Evolutionary conservation across 2,797 vertebrate species (phyloP), one percentile per base, ranked within the genome.

Genomic region (Paratrypauchen microcephalus): DNA sequence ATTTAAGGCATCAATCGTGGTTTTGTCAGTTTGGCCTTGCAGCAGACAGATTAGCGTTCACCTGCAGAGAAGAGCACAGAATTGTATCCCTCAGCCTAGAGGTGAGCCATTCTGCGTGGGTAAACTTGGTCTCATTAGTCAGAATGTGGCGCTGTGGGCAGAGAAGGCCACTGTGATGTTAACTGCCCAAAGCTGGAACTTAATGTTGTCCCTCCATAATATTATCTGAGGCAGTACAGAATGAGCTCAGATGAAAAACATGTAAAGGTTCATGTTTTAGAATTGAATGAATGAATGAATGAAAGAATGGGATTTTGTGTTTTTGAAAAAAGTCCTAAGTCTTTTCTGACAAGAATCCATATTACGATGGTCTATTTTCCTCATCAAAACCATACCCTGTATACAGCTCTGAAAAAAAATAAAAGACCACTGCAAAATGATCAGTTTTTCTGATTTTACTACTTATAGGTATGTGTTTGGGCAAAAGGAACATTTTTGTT

Each of bases 1-100:
- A 87, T 87, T 86, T 70, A 68, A 69, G 76, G 30, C 71, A 83
- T 90, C 79, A 6, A 21, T 90, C 83, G 79, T 21, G 39, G 66
- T 30, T 56, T 64, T 64, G 77, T 54, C 80, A 58, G 30, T 36
- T 65, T 16, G 55, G 18, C 2, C 28, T 48, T 3, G 59, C 41
- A 65, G 55, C 62, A 28, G 36, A 55, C 60, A 66, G 63, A 26
- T 72, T 41, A 48, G 26, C 69, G 66, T 54, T 45, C 45, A 68
- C 59, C 68, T 70, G 66, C 4, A 65, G 66, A 69, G 56, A 64
- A 30, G 47, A 71, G 16, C 5, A 19, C 23, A 39, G 61, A 36
- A 39, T 54, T 21, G 26, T 19, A 52, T 69, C 73, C 75, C 67
- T 5, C 65, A 74, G 68, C 57, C 68, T 66, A 47, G 64, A 78